Base-by-base conservation (phyloP, 1,140 invertebrate species). In the Mycetomoellerius zeteki region DNA sequence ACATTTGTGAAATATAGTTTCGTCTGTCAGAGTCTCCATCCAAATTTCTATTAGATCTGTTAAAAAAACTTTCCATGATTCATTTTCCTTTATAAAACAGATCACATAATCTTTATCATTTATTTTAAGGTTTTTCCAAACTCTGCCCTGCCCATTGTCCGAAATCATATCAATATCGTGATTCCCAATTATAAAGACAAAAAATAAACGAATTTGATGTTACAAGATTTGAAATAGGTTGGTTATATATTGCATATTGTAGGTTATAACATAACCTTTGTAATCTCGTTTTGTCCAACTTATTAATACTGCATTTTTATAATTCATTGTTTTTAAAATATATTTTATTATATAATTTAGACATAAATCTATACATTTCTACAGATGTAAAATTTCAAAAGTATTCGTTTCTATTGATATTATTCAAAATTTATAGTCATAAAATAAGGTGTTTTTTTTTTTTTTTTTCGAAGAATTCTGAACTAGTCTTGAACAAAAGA, bases 31-130 rank as follows among this genome's bases (percentile, higher is more conserved):
- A 64, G 84, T 87, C 69, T 94, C 94, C 14, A 77, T 60, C 93
- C 93, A 94, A 76, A 94, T 73, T 64, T 94, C 75, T 43, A 89
- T 71, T 8, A 94, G 82, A 87, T 95, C 87, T 7, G 93, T 94
- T 21, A 94, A 75, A 7, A 92, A 14, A 78, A 95, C 30, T 87
- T 92, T 89, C 78, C 89, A 90, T 5, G 64, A 33, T 7, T 92
- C 47, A 58, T 89, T 73, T 33, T 88, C 80, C 33, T 88, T 77
- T 19, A 16, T 60, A 30, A 88, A 73, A 77, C 90, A 93, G 0
- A 94, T 76, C 37, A 94, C 88, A 71, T 92, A 91, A 27, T 86
- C 65, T 52, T 89, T 62, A n/a, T 86, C 60, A 33, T 89, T 60
- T 77, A 94, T 90, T 47, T 89, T 60, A 37, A 92, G 43, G 1